A percentile compares a stretch with the other conserved stretches of the same genome.
phyloP scores from a whole-genome alignment of 2,888 invertebrate species.

The Automeris io region DNA sequence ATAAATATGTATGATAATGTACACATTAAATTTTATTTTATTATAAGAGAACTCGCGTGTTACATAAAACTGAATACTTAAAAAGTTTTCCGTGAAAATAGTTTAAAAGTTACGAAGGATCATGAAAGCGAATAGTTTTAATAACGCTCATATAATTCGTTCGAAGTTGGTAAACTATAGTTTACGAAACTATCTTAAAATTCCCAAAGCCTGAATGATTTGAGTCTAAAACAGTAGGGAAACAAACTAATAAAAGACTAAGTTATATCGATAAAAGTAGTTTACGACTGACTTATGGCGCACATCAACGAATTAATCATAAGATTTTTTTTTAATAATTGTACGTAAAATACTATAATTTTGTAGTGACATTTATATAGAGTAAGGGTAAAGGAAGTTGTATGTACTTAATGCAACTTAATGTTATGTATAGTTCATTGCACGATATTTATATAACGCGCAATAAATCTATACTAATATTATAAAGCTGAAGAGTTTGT shows the following conservation, averaged over 20 bases:
- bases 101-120: conserved; percentile 5
- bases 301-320: background rate
- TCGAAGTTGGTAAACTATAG: background rate
- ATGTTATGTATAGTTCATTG: no score
- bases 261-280: conserved; percentile 30
- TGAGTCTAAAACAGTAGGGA: conserved; percentile 9
- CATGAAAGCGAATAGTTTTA: conserved; percentile 6
- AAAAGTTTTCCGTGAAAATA: conserved; percentile 1
- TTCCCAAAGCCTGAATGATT: conserved; percentile 7
- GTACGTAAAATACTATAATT: no score
- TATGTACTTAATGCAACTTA: no score
- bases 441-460: no score
- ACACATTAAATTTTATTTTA: no score
- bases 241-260: conserved; percentile 33
- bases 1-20: no score
- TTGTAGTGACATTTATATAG: no score
- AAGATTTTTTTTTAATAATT: no score
- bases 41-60: background rate
- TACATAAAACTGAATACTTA: background rate
- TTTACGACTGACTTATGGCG: background rate
- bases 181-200: conserved; percentile 2
- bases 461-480: no score
- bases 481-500: no score
- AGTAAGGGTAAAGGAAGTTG: no score
- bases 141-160: background rate